Percentiles rank a stretch among this genome's conserved stretches.
phyloP scores from a whole-genome alignment of 2,113 vertebrate genomes.

The Columba janthina region DNA sequence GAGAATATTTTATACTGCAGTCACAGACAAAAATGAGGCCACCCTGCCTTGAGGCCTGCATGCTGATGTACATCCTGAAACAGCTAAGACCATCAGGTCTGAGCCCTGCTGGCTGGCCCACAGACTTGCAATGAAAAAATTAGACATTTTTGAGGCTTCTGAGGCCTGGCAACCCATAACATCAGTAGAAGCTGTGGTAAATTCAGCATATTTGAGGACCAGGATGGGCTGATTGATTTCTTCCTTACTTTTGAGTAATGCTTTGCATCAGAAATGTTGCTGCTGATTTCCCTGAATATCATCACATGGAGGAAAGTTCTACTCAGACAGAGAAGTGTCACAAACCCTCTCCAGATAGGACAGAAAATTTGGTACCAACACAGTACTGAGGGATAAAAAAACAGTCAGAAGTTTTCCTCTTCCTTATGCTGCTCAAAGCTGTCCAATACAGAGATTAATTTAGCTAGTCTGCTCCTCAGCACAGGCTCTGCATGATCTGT shows the following conservation, averaged over 20 bases:
- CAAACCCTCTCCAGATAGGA: not conserved
- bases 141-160: constrained; percentile 49
- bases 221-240: not conserved
- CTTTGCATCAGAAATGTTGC: not conserved
- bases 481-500: not conserved
- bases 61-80: not conserved
- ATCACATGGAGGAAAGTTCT: not conserved
- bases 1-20: not conserved
- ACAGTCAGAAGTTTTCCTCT: not conserved
- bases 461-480: not conserved
- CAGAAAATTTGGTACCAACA: not conserved
- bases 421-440: not conserved
- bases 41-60: not conserved
- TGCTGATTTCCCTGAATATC: not conserved
- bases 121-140: not conserved
- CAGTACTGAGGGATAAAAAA: not conserved
- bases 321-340: not conserved
- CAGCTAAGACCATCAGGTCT: not conserved
- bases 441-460: not conserved
- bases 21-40: not conserved
- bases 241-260: not conserved
- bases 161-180: not conserved
- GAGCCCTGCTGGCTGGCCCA: not conserved
- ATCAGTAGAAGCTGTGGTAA: not conserved
- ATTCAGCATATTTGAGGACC: not conserved